Conservation (phyloP, 2,888 invertebrate species). For the Vesta saturnalis region DNA sequence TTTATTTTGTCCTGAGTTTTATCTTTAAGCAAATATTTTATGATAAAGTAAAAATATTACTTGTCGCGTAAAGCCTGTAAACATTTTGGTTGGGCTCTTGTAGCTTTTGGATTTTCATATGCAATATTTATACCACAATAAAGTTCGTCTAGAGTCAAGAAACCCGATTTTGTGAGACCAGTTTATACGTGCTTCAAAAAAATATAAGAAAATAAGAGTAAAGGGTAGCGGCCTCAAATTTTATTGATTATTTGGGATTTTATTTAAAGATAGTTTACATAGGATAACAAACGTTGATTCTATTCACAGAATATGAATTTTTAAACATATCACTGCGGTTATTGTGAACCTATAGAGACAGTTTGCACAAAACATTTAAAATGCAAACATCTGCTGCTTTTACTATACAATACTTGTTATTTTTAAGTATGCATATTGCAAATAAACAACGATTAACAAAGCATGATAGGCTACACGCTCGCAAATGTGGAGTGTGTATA, state of each 20-base stretch:
- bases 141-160: slow-evolving; percentile 30
- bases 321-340: slow-evolving; percentile 1
- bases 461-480: no score
- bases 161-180: slow-evolving; percentile 26
- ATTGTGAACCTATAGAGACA: background rate
- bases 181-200: slow-evolving; percentile 19
- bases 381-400: background rate
- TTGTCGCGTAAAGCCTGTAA: slow-evolving; percentile 44
- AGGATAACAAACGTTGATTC: background rate
- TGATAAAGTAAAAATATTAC: slow-evolving; percentile 48
- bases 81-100: slow-evolving; percentile 27
- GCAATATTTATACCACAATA: slow-evolving; percentile 34
- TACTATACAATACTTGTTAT: background rate
- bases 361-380: background rate
- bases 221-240: slow-evolving; percentile 16
- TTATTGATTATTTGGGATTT: slow-evolving; percentile 16
- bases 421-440: background rate
- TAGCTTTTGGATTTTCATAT: slow-evolving; percentile 31
- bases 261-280: slow-evolving; percentile 9
- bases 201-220: slow-evolving; percentile 17
- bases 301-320: background rate
- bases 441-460: background rate
- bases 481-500: no score
- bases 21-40: slow-evolving; percentile 50
- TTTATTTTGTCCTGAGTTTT: slow-evolving; percentile 45